Evolutionary conservation across 1,140 invertebrate species (phyloP).

Genomic region (Euwallacea similis): DNA sequence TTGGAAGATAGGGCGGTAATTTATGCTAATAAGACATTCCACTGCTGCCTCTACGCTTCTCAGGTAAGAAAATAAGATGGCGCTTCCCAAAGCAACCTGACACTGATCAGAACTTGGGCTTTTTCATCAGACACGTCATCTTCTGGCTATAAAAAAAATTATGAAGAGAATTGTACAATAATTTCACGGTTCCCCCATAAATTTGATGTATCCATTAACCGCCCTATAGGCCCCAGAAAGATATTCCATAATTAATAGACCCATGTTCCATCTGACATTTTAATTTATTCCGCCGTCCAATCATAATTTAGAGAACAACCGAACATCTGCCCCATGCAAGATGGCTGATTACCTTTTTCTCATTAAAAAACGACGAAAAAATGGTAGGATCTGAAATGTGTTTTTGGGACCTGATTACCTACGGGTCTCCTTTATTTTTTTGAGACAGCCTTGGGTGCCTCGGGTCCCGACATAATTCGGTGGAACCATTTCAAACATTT

Average conservation of each 20-base stretch:
- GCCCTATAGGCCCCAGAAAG: neutral
- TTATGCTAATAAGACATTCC: conserved; percentile 37
- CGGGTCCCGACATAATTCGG: conserved; percentile 30
- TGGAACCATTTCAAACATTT: conserved; percentile 36
- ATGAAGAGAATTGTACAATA: neutral
- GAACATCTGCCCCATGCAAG: conserved; percentile 32
- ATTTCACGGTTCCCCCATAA: conserved; percentile 18
- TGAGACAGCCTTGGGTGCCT: conserved; percentile 33
- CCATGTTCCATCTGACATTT: conserved; percentile 33
- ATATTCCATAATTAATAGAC: conserved; percentile 31
- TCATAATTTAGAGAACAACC: conserved; percentile 33
- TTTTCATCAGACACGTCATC: neutral
- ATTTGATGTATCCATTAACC: conserved; percentile 26
- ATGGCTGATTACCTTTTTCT: conserved; percentile 33
- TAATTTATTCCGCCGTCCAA: conserved; percentile 33
- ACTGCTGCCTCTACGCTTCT: conserved; percentile 10
- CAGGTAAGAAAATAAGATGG: conserved; percentile 33
- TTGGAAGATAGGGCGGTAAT: conserved; percentile 33
- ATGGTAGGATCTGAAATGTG: conserved; percentile 28
- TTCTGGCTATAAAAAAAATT: neutral
- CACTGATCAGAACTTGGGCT: neutral
- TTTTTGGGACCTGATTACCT: conserved; percentile 33
- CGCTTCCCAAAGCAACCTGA: conserved; percentile 8
- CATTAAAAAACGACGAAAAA: conserved; percentile 30
- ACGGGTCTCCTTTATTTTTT: conserved; percentile 23